Conservation (phyloP, 2,797 vertebrate genomes). For the Phalanger gymnotis region DNA sequence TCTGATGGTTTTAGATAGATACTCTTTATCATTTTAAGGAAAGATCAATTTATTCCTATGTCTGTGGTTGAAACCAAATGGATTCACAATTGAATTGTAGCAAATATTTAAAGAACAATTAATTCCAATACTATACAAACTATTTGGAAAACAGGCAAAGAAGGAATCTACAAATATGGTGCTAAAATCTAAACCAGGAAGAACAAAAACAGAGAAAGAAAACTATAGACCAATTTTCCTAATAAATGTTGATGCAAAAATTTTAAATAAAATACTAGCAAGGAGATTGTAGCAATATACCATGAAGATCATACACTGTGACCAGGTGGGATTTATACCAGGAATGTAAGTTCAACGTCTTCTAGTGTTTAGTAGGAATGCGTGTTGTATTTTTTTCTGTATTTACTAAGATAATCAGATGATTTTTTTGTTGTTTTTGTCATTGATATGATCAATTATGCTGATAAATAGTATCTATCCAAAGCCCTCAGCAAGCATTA, state of each 20-base stretch:
- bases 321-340: not conserved
- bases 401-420: too few relatives aligned
- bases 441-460: too few relatives aligned
- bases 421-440: too few relatives aligned
- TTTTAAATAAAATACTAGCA: not conserved
- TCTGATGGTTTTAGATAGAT: too few relatives aligned
- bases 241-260: not conserved
- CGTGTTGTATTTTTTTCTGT: too few relatives aligned
- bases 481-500: not conserved
- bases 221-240: not conserved
- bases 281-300: not conserved
- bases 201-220: not conserved
- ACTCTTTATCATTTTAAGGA: too few relatives aligned
- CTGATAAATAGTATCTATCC: not conserved
- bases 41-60: too few relatives aligned
- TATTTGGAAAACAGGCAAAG: not conserved
- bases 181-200: not conserved
- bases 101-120: not conserved
- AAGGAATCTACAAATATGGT: not conserved
- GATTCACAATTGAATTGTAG: not conserved
- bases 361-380: too few relatives aligned
- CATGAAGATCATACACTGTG: not conserved
- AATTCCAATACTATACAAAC: not conserved
- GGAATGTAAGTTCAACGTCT: not conserved
- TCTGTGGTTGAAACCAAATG: too few relatives aligned